Conservation (phyloP, 1,140 invertebrate species). For the Myzus persicae region DNA sequence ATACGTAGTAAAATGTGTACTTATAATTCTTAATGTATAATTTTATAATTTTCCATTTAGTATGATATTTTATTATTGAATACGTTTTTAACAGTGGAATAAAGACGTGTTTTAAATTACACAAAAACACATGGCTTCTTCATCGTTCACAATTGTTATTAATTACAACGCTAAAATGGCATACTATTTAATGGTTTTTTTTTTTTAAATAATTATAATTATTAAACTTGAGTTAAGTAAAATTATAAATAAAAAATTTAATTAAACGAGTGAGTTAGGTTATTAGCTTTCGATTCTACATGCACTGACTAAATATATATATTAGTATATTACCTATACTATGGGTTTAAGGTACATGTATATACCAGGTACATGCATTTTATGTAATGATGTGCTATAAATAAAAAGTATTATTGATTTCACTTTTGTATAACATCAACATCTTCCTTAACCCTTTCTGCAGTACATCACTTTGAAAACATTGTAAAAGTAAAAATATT, state of each 20-base stretch:
- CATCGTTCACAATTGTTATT: background rate
- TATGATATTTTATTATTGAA: background rate
- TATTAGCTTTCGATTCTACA: background rate
- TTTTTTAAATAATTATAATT: background rate
- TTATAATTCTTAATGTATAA: background rate
- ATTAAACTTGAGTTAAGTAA: background rate
- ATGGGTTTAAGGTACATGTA: too few species aligned
- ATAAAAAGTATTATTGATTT: background rate
- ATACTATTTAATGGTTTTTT: background rate
- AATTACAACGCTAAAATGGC: background rate
- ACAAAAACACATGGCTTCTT: constrained; percentile 9
- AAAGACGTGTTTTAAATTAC: background rate
- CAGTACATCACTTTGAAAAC: too few species aligned
- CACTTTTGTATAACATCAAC: background rate
- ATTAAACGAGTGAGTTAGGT: background rate
- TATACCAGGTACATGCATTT: background rate
- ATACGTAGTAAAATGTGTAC: background rate
- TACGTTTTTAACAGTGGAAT: background rate
- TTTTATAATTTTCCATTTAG: background rate
- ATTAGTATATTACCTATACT: too few species aligned
- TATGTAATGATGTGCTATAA: background rate
- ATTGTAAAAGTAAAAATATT: too few species aligned
- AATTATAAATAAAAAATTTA: background rate
- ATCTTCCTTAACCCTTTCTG: too few species aligned
- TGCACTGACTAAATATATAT: background rate